A percentile compares a stretch with the other conserved stretches of the same genome.
Evolutionary conservation across 2,113 vertebrate species (phyloP).

Genomic region (Platichthys stellatus): DNA sequence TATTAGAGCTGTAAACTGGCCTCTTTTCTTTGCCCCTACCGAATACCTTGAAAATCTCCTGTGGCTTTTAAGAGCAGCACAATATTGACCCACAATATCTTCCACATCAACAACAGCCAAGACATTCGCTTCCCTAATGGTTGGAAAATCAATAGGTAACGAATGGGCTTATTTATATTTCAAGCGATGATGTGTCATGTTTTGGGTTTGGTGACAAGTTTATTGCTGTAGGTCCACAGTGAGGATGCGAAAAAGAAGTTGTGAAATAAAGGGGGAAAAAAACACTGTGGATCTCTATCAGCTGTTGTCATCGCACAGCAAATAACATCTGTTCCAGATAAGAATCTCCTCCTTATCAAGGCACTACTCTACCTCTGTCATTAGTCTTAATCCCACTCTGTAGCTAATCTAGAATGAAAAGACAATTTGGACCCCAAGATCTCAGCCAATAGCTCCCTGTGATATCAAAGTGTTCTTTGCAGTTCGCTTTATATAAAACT

Average conservation of each 20-base stretch:
- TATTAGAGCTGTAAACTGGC: slow-evolving; percentile 53
- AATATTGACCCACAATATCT: slow-evolving; percentile 76
- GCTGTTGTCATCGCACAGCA: slow-evolving; percentile 41
- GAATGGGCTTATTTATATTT: slow-evolving; percentile 79
- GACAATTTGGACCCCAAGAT: slow-evolving; percentile 69
- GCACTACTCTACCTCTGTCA: slow-evolving; percentile 66
- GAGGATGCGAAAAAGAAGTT: slow-evolving; percentile 19
- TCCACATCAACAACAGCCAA: slow-evolving; percentile 64
- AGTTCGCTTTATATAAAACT: slow-evolving; percentile 74
- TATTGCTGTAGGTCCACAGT: slow-evolving; percentile 55
- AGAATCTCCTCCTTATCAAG: slow-evolving; percentile 63
- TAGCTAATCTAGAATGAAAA: slow-evolving; percentile 76
- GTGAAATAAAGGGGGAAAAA: slow-evolving; percentile 10
- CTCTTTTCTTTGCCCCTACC: slow-evolving; percentile 55
- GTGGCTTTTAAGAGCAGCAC: slow-evolving; percentile 73
- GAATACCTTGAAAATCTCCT: slow-evolving; percentile 71
- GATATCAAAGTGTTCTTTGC: slow-evolving; percentile 82
- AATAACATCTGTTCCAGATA: slow-evolving; percentile 67
- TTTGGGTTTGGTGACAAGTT: slow-evolving; percentile 72
- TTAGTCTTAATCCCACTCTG: slow-evolving; percentile 69
- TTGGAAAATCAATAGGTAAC: slow-evolving; percentile 77
- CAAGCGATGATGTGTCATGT: slow-evolving; percentile 65
- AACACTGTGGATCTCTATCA: slow-evolving; percentile 43
- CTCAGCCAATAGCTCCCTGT: slow-evolving; percentile 68
- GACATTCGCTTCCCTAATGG: slow-evolving; percentile 69